Base-by-base conservation (phyloP, 2,888 invertebrate species). In the Meiosimyza platycephala region DNA sequence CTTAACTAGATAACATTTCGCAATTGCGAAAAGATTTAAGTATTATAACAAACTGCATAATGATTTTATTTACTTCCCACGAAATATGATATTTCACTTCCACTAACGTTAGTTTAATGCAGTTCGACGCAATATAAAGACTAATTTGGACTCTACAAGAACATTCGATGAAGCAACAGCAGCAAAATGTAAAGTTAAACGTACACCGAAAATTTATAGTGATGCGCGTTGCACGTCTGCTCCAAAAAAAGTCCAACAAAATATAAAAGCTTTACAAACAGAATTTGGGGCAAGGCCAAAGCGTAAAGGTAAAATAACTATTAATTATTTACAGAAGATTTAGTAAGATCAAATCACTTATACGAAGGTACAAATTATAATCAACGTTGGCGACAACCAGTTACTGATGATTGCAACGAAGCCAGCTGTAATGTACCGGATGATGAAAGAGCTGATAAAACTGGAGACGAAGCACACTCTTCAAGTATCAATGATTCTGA, bases 111-210 rank as follows among this genome's bases (percentile, higher is more conserved):
- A 65, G 18, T 40, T 18, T 71, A 18, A 71, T 55, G 57, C 66
- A 84, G 84, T 84, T 79, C 80, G 81, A 22, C 71, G 72, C 50
- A 78, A 84, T 73, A 81, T 84, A 59, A 78, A 80, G 47, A 76
- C 79, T 1, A 82, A 78, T 71, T 78, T 87, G 59, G 84, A 87
- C 65, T 87, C 87, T 6, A 87, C 87, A 0, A 82, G 82, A 9
- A 70, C 82, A 68, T 78, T 76, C 9, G 40, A 40, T 1, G 4
- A 72, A 71, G 22, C 7, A 48, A 52, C 65, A 59, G 28, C 73
- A 28, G 4, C 3, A 28, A 22, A 18, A 48, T 18, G 9, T 7
- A 6, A 68, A 48, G n/a, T 9, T 7, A 40, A 40, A 40, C 40
- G 6, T 16, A 5, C 1, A 1, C 12, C 28, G 33, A 33, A 6